Conservation (phyloP, 2,888 invertebrate genomes). For the Drosophila siamana region DNA sequence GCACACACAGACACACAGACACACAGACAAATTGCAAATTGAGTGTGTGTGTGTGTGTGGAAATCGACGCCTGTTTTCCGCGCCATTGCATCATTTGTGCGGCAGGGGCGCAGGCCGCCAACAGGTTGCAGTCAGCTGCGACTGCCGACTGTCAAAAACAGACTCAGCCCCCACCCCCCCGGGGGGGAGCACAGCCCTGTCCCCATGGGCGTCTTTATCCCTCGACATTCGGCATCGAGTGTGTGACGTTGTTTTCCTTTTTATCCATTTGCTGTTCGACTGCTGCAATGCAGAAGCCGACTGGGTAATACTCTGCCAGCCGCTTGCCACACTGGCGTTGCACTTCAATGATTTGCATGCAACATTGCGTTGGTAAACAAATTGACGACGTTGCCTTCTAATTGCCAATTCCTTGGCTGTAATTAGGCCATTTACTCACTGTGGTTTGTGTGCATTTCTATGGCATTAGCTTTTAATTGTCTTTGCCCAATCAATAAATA, state of each 20-base stretch:
- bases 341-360: conserved; percentile 54
- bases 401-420: neutral
- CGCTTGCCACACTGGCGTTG: conserved; percentile 51
- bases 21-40: conserved; percentile 13
- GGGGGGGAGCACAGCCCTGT: too few relatives aligned
- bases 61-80: conserved; percentile 61
- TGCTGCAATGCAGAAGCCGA: conserved; percentile 12
- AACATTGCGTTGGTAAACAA: conserved; percentile 1
- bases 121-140: conserved; percentile 3
- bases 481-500: neutral
- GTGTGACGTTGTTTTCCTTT: neutral
- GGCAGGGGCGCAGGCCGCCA: conserved; percentile 37
- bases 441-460: too few relatives aligned
- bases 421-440: neutral
- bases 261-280: neutral
- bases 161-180: too few relatives aligned
- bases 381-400: neutral
- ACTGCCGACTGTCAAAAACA: neutral
- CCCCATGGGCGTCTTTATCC: conserved; percentile 42
- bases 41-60: conserved; percentile 53
- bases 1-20: conserved; percentile 13
- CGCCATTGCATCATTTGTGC: conserved; percentile 58
- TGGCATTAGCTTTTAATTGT: neutral
- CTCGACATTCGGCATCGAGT: conserved; percentile 12
- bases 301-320: conserved; percentile 29